Conservation (phyloP, 2,888 invertebrate genomes). For the Ischnura elegans region DNA sequence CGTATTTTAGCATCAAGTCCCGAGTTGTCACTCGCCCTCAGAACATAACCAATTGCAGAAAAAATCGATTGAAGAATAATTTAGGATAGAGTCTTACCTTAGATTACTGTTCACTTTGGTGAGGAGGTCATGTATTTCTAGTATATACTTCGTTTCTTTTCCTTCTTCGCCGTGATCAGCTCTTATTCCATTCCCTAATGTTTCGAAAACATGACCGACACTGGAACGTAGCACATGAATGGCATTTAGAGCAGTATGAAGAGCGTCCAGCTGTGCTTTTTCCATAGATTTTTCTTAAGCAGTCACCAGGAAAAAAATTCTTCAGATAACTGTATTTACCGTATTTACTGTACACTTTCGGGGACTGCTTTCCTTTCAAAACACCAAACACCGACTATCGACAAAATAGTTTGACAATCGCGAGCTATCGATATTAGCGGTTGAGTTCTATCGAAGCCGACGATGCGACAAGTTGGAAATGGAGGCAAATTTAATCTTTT, state of each 20-base stretch:
- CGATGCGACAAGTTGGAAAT: no score
- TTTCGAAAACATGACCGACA: slow-evolving; percentile 92
- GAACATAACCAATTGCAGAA: not conserved
- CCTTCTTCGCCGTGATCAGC: slow-evolving; percentile 90
- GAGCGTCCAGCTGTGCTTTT: slow-evolving; percentile 82
- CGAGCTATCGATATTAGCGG: not conserved
- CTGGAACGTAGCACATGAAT: slow-evolving; percentile 89
- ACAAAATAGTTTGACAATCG: no score
- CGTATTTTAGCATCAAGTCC: not conserved
- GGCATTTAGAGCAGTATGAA: slow-evolving; percentile 86
- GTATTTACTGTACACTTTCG: no score
- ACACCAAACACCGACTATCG: not conserved
- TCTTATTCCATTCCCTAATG: slow-evolving; percentile 89
- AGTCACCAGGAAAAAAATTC: not conserved
- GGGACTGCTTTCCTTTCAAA: no score
- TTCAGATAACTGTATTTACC: not conserved
- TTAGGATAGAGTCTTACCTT: slow-evolving; percentile 78
- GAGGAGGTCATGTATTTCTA: slow-evolving; percentile 90
- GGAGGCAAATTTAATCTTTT: no score
- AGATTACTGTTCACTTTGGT: slow-evolving; percentile 90
- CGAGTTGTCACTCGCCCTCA: not conserved
- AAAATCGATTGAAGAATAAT: not conserved
- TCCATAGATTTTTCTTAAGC: not conserved
- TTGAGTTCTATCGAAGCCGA: not conserved
- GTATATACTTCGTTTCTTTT: slow-evolving; percentile 82